A percentile compares a stretch with the other conserved stretches of the same genome.
Conservation (phyloP, 2,113 vertebrate species). For the Callionymus lyra region DNA sequence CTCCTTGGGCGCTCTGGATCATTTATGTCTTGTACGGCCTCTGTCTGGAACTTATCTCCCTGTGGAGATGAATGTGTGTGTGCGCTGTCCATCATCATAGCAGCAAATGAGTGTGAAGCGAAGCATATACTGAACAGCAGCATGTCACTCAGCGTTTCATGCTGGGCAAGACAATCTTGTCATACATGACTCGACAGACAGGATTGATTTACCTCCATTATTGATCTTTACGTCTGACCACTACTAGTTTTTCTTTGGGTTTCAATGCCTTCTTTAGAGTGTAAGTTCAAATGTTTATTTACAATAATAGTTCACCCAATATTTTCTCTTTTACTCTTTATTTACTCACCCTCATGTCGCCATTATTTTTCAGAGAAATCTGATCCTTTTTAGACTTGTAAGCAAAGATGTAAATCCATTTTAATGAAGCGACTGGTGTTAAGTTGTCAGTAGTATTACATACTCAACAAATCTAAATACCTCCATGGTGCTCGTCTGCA, state of each 20-base stretch:
- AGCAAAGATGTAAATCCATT: too few species aligned
- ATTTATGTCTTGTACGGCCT: constrained; percentile 41
- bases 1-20: constrained; percentile 35
- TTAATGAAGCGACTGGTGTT: too few species aligned
- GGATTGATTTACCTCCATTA: constrained; percentile 13
- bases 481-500: too few species aligned
- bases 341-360: too few species aligned
- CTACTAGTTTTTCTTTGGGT: not conserved
- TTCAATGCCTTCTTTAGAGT: too few species aligned
- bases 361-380: too few species aligned
- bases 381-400: too few species aligned
- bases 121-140: constrained; percentile 32
- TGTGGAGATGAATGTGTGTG: constrained; percentile 25
- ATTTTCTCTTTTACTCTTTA: too few species aligned
- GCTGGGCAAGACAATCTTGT: constrained; percentile 29
- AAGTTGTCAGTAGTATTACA: too few species aligned
- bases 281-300: too few species aligned
- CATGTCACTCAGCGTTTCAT: constrained; percentile 40
- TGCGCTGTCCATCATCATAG: constrained; percentile 40
- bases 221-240: not conserved
- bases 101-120: constrained; percentile 49
- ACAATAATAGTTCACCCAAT: too few species aligned
- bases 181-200: constrained; percentile 20
- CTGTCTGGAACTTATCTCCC: constrained; percentile 40
- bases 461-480: too few species aligned